Conservation (phyloP, 2,113 vertebrate species). For the Psittacula cyanocephala region DNA sequence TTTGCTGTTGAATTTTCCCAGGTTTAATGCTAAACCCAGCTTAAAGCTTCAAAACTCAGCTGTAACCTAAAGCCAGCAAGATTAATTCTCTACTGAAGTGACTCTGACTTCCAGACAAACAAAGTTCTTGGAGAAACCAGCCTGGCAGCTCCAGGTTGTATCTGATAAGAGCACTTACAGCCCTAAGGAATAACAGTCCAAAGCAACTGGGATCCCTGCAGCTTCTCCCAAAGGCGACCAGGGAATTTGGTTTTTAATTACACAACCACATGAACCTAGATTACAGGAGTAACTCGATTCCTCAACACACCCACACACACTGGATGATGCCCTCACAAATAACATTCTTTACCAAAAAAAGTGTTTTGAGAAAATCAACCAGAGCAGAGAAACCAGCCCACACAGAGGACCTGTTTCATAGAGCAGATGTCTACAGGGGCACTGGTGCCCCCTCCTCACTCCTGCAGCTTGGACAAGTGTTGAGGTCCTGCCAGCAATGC, state of each 20-base stretch:
- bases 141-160: neutral
- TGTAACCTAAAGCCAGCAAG: neutral
- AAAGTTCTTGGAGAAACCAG: conserved; percentile 2
- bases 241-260: conserved; percentile 1
- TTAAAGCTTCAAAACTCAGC: neutral
- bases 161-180: neutral
- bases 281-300: neutral
- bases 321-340: neutral
- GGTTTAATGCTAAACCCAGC: neutral
- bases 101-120: neutral
- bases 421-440: neutral
- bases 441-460: neutral
- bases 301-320: neutral
- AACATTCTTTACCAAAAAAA: neutral
- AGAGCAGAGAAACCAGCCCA: neutral
- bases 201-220: neutral
- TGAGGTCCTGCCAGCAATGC: neutral
- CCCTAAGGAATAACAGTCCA: conserved; percentile 26
- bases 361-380: neutral
- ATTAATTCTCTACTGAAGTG: neutral
- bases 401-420: neutral
- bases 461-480: neutral
- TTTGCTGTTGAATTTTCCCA: neutral
- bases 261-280: neutral
- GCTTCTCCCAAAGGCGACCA: neutral